These are phyloP conservation scores for Callaeas wilsoni DNA, from an alignment of 2,113 vertebrate species.

Conservation along the genomic window DNA sequence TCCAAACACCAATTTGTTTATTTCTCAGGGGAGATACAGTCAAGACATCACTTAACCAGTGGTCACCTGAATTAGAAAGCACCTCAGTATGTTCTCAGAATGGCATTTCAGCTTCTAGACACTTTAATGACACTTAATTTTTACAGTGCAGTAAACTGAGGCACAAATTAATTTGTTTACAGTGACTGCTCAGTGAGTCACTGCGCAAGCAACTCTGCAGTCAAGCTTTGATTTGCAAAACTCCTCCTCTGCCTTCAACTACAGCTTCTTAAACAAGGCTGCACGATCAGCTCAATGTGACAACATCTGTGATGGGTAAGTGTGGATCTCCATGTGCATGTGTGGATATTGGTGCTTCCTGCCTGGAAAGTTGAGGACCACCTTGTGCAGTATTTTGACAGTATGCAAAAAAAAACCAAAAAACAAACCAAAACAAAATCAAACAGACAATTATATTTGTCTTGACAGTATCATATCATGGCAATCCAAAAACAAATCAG, in stretches of 20 bases:
- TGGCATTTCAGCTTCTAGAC: background rate
- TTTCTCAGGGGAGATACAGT: background rate
- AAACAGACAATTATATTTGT: background rate
- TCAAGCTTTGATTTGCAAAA: background rate
- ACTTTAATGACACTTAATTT: background rate
- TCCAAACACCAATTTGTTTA: background rate
- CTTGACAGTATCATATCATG: background rate
- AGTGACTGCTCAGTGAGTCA: background rate
- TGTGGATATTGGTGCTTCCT: background rate
- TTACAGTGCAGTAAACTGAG: constrained; percentile 26
- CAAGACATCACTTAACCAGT: background rate
- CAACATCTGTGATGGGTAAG: background rate
- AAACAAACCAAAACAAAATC: background rate
- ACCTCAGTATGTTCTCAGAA: background rate
- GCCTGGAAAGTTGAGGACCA: background rate
- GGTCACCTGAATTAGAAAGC: background rate
- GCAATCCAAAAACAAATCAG: background rate
- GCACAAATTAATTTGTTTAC: constrained; percentile 9
- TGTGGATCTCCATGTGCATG: background rate
- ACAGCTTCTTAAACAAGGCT: background rate
- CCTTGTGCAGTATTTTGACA: background rate
- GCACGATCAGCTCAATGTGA: background rate
- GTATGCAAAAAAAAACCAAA: background rate
- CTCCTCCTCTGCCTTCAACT: background rate
- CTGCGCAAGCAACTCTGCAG: background rate